phyloP scores from a whole-genome alignment of 2,113 vertebrate species.

The Proterorhinus semilunaris region DNA sequence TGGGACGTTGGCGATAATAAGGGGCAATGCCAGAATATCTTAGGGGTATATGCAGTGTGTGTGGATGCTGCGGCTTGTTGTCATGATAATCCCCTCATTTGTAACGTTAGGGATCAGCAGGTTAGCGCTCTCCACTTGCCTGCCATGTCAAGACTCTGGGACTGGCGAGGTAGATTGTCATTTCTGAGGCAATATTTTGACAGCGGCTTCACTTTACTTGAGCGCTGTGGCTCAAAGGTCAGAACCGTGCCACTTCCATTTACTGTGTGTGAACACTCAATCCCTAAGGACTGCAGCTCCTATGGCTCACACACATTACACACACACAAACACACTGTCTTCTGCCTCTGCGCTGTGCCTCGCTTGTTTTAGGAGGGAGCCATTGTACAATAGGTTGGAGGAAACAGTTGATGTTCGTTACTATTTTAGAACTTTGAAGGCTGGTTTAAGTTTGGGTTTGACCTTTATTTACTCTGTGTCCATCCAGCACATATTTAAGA shows the following conservation, averaged over 20 bases:
- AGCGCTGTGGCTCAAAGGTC: conserved; percentile 77
- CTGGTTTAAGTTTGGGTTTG: not conserved
- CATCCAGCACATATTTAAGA: not conserved
- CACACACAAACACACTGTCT: conserved; percentile 14
- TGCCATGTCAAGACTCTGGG: conserved; percentile 71
- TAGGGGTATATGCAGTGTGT: conserved; percentile 65
- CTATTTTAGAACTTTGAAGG: not conserved
- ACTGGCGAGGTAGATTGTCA: conserved; percentile 77
- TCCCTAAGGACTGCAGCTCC: conserved; percentile 68
- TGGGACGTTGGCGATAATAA: conserved; percentile 62
- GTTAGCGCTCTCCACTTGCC: conserved; percentile 68
- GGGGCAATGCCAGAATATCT: conserved; percentile 67
- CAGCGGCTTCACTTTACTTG: conserved; percentile 74
- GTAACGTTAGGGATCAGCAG: conserved; percentile 71
- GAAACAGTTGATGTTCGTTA: not conserved
- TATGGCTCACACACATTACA: conserved; percentile 16
- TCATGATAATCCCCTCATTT: conserved; percentile 75
- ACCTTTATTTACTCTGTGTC: not conserved
- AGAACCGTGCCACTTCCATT: conserved; percentile 77
- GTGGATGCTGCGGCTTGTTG: conserved; percentile 66
- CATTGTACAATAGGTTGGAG: conserved; percentile 1
- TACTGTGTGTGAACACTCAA: conserved; percentile 74
- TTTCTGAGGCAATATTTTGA: conserved; percentile 81
- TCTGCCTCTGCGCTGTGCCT: conserved; percentile 53
- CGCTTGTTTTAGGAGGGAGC: conserved; percentile 56